Evolutionary conservation across 2,113 vertebrate species (phyloP).

Genomic region (Rattus norvegicus): GRCr8 NC_086024.1:22075001-22075500

Average conservation of each 20-base stretch:
- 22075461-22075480: constrained; percentile 36
- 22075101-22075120: constrained; percentile 71
- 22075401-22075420: constrained; percentile 7
- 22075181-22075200: constrained; percentile 78
- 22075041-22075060: constrained; percentile 66
- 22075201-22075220: constrained; percentile 66
- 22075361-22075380: constrained; percentile 58
- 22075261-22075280: not conserved
- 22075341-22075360: constrained; percentile 81
- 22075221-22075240: constrained; percentile 72
- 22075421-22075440: constrained; percentile 48
- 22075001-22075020: constrained; percentile 91
- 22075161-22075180: constrained; percentile 81
- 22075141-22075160: constrained; percentile 80
- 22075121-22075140: constrained; percentile 74
- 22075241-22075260: not conserved
- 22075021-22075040: constrained; percentile 78
- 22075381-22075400: constrained; percentile 42
- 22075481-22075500: constrained; percentile 58
- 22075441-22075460: constrained; percentile 31
- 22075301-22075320: not conserved
- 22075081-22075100: constrained; percentile 80
- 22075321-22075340: constrained; percentile 8
- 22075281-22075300: not conserved
- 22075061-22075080: constrained; percentile 71